Base-by-base conservation (phyloP, 1,140 invertebrate genomes). In the Popillia japonica region DNA sequence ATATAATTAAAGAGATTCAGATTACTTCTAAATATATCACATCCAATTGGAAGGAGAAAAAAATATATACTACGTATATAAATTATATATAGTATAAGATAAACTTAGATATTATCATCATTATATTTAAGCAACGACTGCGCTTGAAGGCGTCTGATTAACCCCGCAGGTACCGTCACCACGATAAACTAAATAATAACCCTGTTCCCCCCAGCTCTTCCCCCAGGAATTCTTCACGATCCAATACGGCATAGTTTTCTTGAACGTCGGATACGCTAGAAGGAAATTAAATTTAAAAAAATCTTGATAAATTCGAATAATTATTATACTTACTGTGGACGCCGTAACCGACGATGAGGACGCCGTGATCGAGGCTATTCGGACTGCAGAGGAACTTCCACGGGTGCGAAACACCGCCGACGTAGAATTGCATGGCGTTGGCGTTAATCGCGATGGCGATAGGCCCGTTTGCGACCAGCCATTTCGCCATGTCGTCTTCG, bases 361-460 rank as follows among this genome's bases (percentile, higher is more conserved):
- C 97, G 8, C 97, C 96, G 85, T 98, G 96, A 88, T 98, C 95
- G 17, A 98, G 86, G 86, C 92, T 91, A 0, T 90, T 88, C 0
- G 94, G 94, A 84, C 89, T 92, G 85, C 97, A 99, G 10, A 99
- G 88, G 80, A 96, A 92, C 82, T 94, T 95, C 89, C 92, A 95
- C 0, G 98, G 98, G 90, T 99, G 97, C 0, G 96, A 97, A 9
- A 99, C 92, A n/a, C 98, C 98, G 40, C 97, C 96, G 80, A 96
- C 90, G 86, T 99, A 99, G 88, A 99, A 99, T 90, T 98, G 96
- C 95, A 99, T 98, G 1, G 96, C 96, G 89, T 98, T 98, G 0
- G 98, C 98, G 87, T 99, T 99, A 75, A 99, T 95, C 20, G 94
- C 98, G 86, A 99, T 98, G 10, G 97, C 96, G 80, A 99, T 97